Evolutionary conservation across 2,797 vertebrate genomes (phyloP).

Genomic region (Vespertilio murinus): DNA sequence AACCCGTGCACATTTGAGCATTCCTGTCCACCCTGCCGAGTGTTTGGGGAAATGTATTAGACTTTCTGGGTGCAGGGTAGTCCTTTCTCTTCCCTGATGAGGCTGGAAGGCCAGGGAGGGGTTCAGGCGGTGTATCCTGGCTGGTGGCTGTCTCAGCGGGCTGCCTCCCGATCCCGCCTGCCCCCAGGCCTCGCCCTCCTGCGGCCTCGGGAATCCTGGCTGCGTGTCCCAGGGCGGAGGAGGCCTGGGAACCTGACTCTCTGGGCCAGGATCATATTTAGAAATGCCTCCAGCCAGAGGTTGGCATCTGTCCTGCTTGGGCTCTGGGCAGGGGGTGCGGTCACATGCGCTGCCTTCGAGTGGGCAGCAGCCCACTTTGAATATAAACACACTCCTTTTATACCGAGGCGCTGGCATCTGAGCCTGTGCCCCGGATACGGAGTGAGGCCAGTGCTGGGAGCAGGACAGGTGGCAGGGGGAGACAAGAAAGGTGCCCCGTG

Average conservation of each 20-base stretch:
- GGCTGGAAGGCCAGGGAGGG: not conserved
- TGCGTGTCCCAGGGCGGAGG: conserved; percentile 44
- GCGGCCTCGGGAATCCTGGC: conserved; percentile 44
- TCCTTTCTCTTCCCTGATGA: conserved; percentile 62
- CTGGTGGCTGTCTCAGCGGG: conserved; percentile 21
- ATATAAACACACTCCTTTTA: conserved; percentile 28
- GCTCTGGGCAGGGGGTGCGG: conserved; percentile 49
- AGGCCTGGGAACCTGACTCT: conserved; percentile 75
- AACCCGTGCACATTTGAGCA: conserved; percentile 60
- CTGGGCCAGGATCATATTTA: conserved; percentile 71
- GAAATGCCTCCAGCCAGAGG: conserved; percentile 67
- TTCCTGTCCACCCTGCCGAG: conserved; percentile 26
- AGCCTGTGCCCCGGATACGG: not conserved
- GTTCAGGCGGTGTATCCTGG: not conserved
- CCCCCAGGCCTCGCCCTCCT: conserved; percentile 5
- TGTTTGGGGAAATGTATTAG: conserved; percentile 61
- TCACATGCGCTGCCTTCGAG: conserved; percentile 47
- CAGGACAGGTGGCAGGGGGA: accelerated
- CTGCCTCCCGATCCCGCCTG: conserved; percentile 44
- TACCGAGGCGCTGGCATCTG: not conserved
- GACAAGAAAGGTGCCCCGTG: not conserved
- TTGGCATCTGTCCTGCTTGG: conserved; percentile 53
- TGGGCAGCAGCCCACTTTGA: conserved; percentile 35
- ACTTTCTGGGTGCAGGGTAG: not conserved
- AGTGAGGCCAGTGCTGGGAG: not conserved